These are phyloP conservation scores for Cercocebus atys DNA, from an alignment of 2,113 vertebrate genomes.

Conservation along the genomic window DNA sequence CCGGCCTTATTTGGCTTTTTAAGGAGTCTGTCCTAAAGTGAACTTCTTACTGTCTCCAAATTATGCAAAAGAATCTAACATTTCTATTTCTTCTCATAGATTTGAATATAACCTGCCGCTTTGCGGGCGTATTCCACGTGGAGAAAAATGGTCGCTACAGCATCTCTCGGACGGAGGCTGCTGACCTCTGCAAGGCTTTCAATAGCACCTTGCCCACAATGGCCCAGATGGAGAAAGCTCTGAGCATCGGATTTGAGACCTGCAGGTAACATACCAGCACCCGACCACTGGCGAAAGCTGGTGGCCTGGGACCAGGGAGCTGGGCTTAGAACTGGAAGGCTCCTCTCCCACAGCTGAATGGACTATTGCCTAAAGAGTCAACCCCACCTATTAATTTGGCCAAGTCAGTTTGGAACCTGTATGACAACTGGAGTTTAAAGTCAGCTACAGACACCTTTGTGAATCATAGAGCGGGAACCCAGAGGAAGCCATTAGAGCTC, in stretches of 20 bases:
- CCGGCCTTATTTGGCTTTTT: neutral
- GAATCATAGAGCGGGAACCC: conserved; percentile 27
- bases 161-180: conserved; percentile 83
- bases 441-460: neutral
- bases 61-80: neutral
- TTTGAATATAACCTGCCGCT: conserved; percentile 88
- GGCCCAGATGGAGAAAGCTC: conserved; percentile 84
- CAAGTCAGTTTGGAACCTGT: conserved; percentile 26
- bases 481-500: neutral
- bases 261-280: conserved; percentile 89
- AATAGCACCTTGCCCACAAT: conserved; percentile 84
- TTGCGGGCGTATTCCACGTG: conserved; percentile 89
- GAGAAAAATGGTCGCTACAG: conserved; percentile 89
- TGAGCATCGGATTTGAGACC: conserved; percentile 84
- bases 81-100: conserved; percentile 74
- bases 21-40: neutral
- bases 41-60: neutral
- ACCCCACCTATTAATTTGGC: conserved; percentile 40
- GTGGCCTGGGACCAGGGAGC: accelerated
- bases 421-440: conserved; percentile 5
- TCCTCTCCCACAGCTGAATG: neutral
- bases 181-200: conserved; percentile 85
- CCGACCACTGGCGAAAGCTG: neutral
- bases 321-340: neutral
- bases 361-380: neutral